A percentile compares a stretch with the other conserved stretches of the same genome.
Conservation (phyloP, 1,140 invertebrate species). For the Drosophila saltans region DNA sequence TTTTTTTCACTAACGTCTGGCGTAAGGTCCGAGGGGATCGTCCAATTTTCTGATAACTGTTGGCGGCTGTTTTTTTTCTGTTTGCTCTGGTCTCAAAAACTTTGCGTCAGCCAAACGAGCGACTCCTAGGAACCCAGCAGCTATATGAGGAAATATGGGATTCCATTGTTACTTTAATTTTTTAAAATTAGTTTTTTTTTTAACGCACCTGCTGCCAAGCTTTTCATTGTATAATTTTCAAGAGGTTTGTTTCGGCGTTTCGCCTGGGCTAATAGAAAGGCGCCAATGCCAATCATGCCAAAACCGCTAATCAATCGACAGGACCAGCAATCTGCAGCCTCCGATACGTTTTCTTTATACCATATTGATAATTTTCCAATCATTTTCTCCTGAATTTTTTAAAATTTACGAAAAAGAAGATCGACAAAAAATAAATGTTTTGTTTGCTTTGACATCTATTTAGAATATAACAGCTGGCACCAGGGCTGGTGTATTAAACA, state of each 20-base stretch:
- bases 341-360: conserved; percentile 54
- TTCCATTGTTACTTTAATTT: not conserved
- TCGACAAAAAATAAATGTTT: not conserved
- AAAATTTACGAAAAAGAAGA: not conserved
- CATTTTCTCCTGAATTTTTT: conserved; percentile 33
- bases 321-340: conserved; percentile 49
- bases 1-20: conserved; percentile 44
- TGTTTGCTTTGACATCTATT: conserved; percentile 11
- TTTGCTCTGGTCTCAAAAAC: conserved; percentile 53
- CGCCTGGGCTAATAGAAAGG: conserved; percentile 53
- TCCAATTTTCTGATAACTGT: conserved; percentile 18
- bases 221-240: conserved; percentile 62
- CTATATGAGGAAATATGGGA: conserved; percentile 14
- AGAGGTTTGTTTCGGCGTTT: conserved; percentile 48
- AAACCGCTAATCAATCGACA: conserved; percentile 65
- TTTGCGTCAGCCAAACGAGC: conserved; percentile 62
- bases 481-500: not conserved
- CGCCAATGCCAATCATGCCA: conserved; percentile 63
- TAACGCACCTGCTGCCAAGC: conserved; percentile 56
- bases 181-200: not conserved
- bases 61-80: conserved; percentile 18
- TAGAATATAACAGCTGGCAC: not conserved
- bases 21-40: conserved; percentile 54
- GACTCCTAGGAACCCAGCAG: conserved; percentile 54
- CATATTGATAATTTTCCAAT: conserved; percentile 61